Base-by-base conservation (phyloP, 2,113 vertebrate species). In the Hippocampus mohnikei region DNA sequence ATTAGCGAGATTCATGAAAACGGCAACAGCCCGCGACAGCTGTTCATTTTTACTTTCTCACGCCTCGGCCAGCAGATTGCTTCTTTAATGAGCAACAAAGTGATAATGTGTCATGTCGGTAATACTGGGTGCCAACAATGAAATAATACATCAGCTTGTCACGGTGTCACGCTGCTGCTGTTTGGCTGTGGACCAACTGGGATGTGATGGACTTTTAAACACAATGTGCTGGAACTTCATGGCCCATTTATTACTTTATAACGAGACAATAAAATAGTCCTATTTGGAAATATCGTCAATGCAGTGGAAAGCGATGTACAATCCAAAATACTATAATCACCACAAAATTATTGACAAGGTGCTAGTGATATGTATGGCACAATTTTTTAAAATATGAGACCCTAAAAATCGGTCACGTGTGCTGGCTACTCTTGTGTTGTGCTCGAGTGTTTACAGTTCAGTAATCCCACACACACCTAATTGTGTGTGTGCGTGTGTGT, bases 31-130 rank as follows among this genome's bases (percentile, higher is more conserved):
- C 41, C 25, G 15, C 72, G 55, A 62, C 69, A 67, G 52, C 55
- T 70, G 33, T 70, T 74, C 55, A 63, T 33, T 61, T 73, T 15
- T 21, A 62, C 1, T 1, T 44, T 77, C 48, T 50, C 70, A 59
- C 16, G 15, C 0, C 74, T 77, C 74, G 71, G 23, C 13, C 1
- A 41, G 50, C 79, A 84, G 83, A 83, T 75, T 81, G 69, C 70
- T 67, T 82, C 67, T 73, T 69, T 67, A 75, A 21, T 78, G 72
- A 81, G 64, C 56, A 84, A 71, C 67, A 72, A 42, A 77, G 67
- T 56, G 66, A 74, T 82, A 33, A 71, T 72, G 55, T 74, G 23
- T 37, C 67, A 67, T 71, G 61, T 73, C 66, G 80, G 66, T 67
- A 50, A 70, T 77, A 76, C 62, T 42, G 67, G 41, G 66, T 59